Evolutionary conservation across 2,888 invertebrate species (phyloP), one percentile per base, ranked within the genome.

Genomic region (Netelia inedita): DNA sequence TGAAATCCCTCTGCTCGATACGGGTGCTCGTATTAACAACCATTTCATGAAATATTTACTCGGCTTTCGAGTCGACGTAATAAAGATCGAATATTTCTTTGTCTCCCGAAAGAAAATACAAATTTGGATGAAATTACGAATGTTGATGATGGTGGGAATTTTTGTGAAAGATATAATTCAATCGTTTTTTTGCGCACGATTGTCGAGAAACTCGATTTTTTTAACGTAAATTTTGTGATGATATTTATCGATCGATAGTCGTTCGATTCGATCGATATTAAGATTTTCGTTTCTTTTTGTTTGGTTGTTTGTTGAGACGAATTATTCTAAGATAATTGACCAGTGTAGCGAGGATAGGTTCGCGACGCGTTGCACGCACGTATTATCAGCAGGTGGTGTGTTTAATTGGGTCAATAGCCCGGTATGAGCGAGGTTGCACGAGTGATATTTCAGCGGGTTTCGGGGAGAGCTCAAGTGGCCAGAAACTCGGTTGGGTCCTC

Each of bases 341-440:
- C 14, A 63, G 6, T 16, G 16, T 63, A 10, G n/a, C 63, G 21
- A 28, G 63, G 16, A 63, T 21, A 41, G 10, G 8, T 46, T 46
- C 0, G 28, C 3, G 3, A 28, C 2, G 3, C 28, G 10, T 46
- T 46, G 2, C 72, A 82, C 82, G 85, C 76, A 83, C 28, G 28
- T 88, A 84, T 86, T 80, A 83, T 82, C 46, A 46, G 46, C 14
- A 14, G 11, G 23, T 35, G 35, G n/a, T 19, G n/a, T 66, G 28
- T 10, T 46, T 66, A 66, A 76, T 43, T 76, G 57, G 66, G 66
- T 76, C 66, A 76, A 57, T 23, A 57, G 66, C 41, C 19, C 65
- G 55, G 1, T 55, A 55, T 8, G 5, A 6, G 19, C 28, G 28
- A 28, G 3, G 28, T 28, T 5, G 28, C 2, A 6, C 28, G 21